Percentiles rank a stretch among this genome's conserved stretches.
Conservation (phyloP, 2,113 vertebrate species). For the Lanius collurio region DNA sequence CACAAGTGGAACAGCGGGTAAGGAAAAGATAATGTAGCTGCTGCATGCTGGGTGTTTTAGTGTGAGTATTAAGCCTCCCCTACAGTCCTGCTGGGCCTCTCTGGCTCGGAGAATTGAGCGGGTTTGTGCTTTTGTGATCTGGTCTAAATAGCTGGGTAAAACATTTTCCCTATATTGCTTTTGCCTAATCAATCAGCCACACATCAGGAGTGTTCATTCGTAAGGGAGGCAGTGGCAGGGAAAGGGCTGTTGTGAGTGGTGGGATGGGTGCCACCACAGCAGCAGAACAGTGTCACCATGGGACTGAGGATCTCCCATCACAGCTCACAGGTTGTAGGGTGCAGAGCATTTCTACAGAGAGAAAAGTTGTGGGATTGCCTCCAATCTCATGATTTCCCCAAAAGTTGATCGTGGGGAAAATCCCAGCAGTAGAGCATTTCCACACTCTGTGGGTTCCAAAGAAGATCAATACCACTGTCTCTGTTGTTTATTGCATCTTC, state of each 20-base stretch:
- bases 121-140: neutral
- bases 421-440: neutral
- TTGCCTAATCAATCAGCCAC: neutral
- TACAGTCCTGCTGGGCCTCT: conserved; percentile 17
- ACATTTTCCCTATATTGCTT: neutral
- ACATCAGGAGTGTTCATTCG: neutral
- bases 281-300: neutral
- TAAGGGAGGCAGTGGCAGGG: neutral
- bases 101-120: neutral
- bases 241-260: neutral
- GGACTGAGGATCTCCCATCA: neutral
- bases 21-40: conserved; percentile 45
- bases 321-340: neutral
- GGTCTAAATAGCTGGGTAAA: conserved; percentile 9
- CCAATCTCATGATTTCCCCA: neutral
- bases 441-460: neutral
- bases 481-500: neutral
- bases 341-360: neutral
- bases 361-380: neutral
- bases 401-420: neutral
- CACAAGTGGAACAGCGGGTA: conserved; percentile 60
- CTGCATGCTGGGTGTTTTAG: neutral
- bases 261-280: neutral
- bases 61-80: conserved; percentile 15
- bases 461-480: neutral